Evolutionary conservation across 2,113 vertebrate genomes (phyloP).

Genomic region (Perca fluviatilis): DNA sequence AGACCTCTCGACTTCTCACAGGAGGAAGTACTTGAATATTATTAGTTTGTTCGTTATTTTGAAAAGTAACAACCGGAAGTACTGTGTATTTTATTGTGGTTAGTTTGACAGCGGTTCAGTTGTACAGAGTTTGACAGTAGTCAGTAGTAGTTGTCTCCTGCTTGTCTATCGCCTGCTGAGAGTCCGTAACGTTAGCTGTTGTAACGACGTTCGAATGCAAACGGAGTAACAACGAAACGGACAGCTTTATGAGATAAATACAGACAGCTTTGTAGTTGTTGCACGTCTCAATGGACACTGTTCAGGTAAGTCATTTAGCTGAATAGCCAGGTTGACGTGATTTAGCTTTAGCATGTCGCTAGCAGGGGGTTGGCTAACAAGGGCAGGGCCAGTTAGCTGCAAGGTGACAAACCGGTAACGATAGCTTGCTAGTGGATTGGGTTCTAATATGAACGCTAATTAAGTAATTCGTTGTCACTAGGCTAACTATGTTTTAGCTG

Average conservation of each 20-base stretch:
- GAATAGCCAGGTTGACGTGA: neutral
- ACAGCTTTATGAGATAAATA: neutral
- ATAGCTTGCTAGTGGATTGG: neutral
- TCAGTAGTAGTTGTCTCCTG: neutral
- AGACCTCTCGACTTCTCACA: too few species aligned
- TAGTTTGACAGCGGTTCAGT: neutral
- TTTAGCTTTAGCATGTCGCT: conserved; percentile 58
- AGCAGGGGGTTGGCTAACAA: conserved; percentile 45
- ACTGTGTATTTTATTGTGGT: neutral
- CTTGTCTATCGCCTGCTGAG: conserved; percentile 16
- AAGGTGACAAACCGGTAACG: conserved; percentile 53
- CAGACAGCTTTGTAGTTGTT: neutral
- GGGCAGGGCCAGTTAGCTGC: conserved; percentile 60
- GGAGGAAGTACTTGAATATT: neutral
- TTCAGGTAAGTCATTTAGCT: conserved; percentile 61
- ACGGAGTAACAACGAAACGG: neutral
- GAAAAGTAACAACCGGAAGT: conserved; percentile 28
- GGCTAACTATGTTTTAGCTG: neutral
- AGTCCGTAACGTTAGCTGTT: neutral
- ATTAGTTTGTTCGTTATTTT: conserved; percentile 13
- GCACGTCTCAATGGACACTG: conserved; percentile 58
- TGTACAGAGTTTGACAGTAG: conserved; percentile 29
- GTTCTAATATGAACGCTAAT: too few species aligned
- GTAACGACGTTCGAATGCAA: neutral
- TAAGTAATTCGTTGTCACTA: too few species aligned